Evolutionary conservation across 2,888 invertebrate genomes (phyloP), one percentile per base, ranked within the genome.

Genomic region (Tortrix viridana): DNA sequence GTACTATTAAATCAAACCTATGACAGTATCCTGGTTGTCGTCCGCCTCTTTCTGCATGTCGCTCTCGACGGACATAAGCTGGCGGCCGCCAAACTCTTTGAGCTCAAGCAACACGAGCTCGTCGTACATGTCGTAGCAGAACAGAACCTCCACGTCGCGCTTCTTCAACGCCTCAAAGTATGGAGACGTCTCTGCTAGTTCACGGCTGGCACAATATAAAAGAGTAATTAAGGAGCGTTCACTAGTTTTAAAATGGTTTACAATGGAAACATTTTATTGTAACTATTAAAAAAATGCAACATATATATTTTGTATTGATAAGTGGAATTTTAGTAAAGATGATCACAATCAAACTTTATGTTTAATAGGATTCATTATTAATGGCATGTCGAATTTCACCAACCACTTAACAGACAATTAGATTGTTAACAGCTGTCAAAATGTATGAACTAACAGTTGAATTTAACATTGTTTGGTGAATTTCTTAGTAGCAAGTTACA

Each of bases 101-200:
- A 99, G 87, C 76, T 98, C 98, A 94, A 98, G 95, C 19, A 99
- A 89, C 3, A 98, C 98, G 57, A 99, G 90, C 85, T 99, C 99
- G 84, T 99, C 99, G 74, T 98, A 98, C n/a, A 97, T 96, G 80
- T 99, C 99, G 76, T 97, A 98, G 78, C 98, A 97, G 89, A 98
- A 99, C 14, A 99, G 86, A 0, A 99, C 98, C 89, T 99, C 98
- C 5, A 96, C 94, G 71, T 97, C 95, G 55, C 95, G 95, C 79
- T 96, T 95, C 81, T 97, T 97, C 16, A 99, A 92, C 12, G 97
- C 96, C 89, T 99, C 99, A 76, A 96, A 97, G 83, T 99, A 99
- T 0, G 99, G 99, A 0, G 99, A 99, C 0, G 96, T 94, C 87
- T 98, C 97, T 0, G 99, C 99, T 58, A 99, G 91, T 65, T 95